Conservation (phyloP, 2,797 vertebrate genomes). For the Leucoraja ocellata region DNA sequence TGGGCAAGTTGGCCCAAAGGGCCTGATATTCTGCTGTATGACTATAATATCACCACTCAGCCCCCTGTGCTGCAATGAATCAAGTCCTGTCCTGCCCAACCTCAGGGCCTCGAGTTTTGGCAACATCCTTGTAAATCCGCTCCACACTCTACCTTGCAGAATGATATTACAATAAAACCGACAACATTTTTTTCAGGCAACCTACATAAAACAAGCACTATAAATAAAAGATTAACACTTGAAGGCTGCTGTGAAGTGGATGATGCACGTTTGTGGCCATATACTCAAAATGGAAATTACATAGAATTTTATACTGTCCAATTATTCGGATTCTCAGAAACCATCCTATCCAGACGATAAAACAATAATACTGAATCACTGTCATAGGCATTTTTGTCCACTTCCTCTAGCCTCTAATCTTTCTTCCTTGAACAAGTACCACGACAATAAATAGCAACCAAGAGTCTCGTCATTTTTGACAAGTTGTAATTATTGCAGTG, state of each 20-base stretch:
- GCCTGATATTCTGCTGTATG: no score
- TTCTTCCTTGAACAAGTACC: neutral
- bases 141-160: no score
- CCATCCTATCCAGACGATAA: neutral
- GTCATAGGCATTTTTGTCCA: neutral
- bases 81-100: no score
- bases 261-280: neutral
- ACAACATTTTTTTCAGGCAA: neutral
- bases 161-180: neutral
- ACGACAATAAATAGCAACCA: neutral
- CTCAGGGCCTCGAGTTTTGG: no score
- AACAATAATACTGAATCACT: neutral
- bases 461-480: neutral
- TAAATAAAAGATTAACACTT: neutral
- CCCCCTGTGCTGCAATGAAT: no score
- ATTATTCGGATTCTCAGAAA: neutral
- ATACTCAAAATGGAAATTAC: neutral
- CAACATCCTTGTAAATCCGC: no score
- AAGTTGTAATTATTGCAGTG: conserved; percentile 27
- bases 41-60: no score
- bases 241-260: neutral
- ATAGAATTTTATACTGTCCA: neutral
- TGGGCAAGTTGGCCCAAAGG: no score
- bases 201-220: neutral
- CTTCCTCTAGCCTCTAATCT: neutral